A percentile compares a stretch with the other conserved stretches of the same genome.
These are phyloP conservation scores for Acrocera orbiculus DNA, from an alignment of 2,888 invertebrate species.

Conservation along the genomic window DNA sequence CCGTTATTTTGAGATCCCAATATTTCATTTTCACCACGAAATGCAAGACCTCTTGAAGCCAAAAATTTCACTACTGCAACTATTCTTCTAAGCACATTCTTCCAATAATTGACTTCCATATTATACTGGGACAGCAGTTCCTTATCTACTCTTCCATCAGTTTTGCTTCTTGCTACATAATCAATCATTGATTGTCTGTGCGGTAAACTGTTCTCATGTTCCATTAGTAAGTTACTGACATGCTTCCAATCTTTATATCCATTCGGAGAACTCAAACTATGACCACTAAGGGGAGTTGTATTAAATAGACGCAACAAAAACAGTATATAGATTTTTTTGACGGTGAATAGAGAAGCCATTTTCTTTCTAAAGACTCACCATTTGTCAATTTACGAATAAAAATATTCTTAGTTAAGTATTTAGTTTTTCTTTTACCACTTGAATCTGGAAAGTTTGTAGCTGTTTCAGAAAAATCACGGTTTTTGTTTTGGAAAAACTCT, in stretches of 20 bases:
- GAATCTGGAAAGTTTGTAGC: neutral
- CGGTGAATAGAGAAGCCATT: too few species aligned
- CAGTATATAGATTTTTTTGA: neutral
- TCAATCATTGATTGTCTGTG: slow-evolving; percentile 7
- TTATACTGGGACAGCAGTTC: slow-evolving; percentile 7
- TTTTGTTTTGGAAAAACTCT: neutral
- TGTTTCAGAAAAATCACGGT: neutral
- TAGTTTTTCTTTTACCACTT: neutral
- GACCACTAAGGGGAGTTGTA: neutral
- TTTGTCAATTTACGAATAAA: too few species aligned
- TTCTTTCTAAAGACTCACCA: neutral
- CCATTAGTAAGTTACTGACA: slow-evolving; percentile 6
- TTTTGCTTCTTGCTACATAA: slow-evolving; percentile 6
- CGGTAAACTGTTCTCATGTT: slow-evolving; percentile 8
- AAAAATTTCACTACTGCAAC: slow-evolving; percentile 5
- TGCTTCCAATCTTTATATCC: slow-evolving; percentile 1
- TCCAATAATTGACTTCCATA: slow-evolving; percentile 7
- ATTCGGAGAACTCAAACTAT: neutral
- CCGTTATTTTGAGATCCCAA: too few species aligned
- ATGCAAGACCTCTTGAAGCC: slow-evolving; percentile 3
- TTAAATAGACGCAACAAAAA: neutral
- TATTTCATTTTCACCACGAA: slow-evolving; percentile 7
- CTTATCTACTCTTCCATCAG: slow-evolving; percentile 7
- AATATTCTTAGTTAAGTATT: neutral
- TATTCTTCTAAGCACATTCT: slow-evolving; percentile 4